These are phyloP conservation scores for Popillia japonica DNA, from an alignment of 1,140 invertebrate genomes.

Conservation along the genomic window DNA sequence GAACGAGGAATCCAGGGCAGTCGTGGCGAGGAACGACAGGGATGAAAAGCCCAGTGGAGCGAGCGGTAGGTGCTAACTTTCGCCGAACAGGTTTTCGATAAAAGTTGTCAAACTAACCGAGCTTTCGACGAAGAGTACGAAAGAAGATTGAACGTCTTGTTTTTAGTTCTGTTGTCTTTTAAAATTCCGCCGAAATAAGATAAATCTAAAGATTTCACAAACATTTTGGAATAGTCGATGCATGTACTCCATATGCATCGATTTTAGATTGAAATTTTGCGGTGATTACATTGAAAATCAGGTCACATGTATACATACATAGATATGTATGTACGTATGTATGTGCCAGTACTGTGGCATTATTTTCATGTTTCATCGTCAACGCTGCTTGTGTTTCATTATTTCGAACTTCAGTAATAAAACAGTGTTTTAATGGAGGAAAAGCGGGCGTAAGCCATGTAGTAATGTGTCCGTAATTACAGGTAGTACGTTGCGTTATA, in stretches of 20 bases:
- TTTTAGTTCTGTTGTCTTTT: constrained; percentile 13
- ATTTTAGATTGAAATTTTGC: background rate
- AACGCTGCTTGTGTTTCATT: background rate
- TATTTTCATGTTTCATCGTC: background rate
- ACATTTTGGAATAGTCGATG: background rate
- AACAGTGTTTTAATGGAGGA: background rate
- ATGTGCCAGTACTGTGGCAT: background rate
- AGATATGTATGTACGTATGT: too few relatives aligned
- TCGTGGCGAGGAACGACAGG: background rate
- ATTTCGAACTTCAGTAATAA: background rate
- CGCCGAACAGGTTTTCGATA: background rate
- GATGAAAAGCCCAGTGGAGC: background rate
- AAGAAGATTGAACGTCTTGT: constrained; percentile 2
- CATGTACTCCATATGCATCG: background rate
- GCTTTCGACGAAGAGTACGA: background rate
- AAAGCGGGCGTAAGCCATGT: background rate
- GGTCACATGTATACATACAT: background rate
- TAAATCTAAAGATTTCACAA: constrained; percentile 5
- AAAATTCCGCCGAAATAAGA: background rate
- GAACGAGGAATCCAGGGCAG: background rate
- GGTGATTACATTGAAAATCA: background rate
- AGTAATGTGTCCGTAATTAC: background rate
- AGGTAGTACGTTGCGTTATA: background rate
- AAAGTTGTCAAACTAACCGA: constrained; percentile 22
- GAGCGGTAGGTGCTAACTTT: constrained; percentile 15